These are phyloP conservation scores for Canis aureus DNA, from an alignment of 2,113 vertebrate genomes.

Conservation along the genomic window DNA sequence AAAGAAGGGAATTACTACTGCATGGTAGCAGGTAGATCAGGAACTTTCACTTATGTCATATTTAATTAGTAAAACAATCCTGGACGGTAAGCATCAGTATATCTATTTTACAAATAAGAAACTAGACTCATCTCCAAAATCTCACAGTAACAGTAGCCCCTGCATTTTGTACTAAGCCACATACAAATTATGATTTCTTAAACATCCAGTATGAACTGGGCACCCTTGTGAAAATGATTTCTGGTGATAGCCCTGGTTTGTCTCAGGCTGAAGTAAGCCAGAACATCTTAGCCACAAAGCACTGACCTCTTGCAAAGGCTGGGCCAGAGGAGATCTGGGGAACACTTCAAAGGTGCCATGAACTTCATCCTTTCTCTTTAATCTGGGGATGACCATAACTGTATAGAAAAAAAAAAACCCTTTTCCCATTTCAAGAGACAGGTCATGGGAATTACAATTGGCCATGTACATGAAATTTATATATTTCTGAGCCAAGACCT, in stretches of 20 bases:
- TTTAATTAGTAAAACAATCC: neutral
- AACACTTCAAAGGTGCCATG: neutral
- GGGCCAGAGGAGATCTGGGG: neutral
- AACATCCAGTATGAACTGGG: neutral
- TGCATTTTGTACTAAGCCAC: neutral
- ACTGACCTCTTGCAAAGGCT: neutral
- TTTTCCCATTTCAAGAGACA: slow-evolving; percentile 41
- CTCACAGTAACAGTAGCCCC: neutral
- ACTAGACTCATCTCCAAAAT: neutral
- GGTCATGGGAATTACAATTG: slow-evolving; percentile 62
- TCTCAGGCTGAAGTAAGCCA: neutral
- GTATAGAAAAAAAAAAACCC: neutral
- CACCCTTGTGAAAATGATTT: neutral
- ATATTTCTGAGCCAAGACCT: slow-evolving; percentile 73
- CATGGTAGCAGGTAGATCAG: neutral
- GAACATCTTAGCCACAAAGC: neutral
- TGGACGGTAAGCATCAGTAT: neutral
- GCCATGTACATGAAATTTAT: slow-evolving; percentile 69
- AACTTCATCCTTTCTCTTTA: neutral
- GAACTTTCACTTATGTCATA: neutral
- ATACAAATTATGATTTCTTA: neutral
- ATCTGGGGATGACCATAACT: neutral
- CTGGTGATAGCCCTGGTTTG: neutral
- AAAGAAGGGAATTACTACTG: neutral
- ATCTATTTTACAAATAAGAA: neutral